Evolutionary conservation across 2,888 invertebrate species (phyloP).

Genomic region (Dexiosoma caninum): DNA sequence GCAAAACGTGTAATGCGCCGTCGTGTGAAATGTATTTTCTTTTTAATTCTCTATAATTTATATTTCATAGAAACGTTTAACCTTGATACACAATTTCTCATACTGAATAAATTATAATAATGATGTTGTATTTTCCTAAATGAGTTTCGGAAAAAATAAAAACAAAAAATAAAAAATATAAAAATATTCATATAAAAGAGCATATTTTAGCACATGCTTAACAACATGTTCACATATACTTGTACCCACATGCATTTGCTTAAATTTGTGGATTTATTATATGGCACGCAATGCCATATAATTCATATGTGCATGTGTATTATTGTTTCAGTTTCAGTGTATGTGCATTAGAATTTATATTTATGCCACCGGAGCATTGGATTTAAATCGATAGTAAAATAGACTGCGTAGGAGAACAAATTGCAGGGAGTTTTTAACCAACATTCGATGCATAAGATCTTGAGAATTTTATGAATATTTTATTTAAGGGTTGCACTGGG

Average conservation of each 20-base stretch:
- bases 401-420: too few species aligned
- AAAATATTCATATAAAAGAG: slow-evolving; percentile 7
- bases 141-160: neutral
- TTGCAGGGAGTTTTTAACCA: too few species aligned
- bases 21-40: neutral
- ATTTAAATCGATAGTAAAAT: too few species aligned
- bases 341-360: neutral
- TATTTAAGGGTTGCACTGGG: too few species aligned
- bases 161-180: neutral
- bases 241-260: neutral
- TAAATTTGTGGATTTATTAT: neutral
- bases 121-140: neutral
- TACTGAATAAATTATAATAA: slow-evolving; percentile 23
- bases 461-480: too few species aligned
- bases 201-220: slow-evolving; percentile 7
- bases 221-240: neutral
- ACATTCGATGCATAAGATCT: too few species aligned
- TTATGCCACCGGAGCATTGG: too few species aligned
- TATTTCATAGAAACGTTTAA: slow-evolving; percentile 13
- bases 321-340: too few species aligned
- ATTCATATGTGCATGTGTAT: neutral
- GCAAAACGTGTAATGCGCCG: neutral
- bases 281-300: neutral
- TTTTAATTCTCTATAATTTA: neutral
- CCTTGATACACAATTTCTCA: slow-evolving; percentile 21